Conservation (phyloP, 2,888 invertebrate genomes). For the Agrochola lychnidis region DNA sequence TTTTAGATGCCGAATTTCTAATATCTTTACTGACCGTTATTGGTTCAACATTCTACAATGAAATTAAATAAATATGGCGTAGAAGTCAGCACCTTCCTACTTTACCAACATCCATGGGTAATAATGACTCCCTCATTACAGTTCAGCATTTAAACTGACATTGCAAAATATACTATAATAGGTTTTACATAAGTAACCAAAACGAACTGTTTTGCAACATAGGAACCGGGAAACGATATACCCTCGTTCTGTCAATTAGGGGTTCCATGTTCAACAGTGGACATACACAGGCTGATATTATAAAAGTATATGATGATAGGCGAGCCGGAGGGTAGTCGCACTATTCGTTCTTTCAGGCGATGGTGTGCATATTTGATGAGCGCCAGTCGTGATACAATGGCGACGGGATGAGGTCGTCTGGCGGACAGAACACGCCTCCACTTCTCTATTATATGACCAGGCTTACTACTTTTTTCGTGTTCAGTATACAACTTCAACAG, state of each 20-base stretch:
- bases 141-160: neutral
- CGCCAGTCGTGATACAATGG: conserved; percentile 85
- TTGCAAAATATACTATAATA: neutral
- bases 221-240: neutral
- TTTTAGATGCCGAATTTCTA: conserved; percentile 14
- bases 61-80: neutral
- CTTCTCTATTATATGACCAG: conserved; percentile 70
- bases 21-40: neutral
- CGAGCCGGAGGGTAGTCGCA: conserved; percentile 58
- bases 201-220: neutral
- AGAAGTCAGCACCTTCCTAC: neutral
- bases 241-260: conserved; percentile 26
- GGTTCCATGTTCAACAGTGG: conserved; percentile 15
- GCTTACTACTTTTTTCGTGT: conserved; percentile 51
- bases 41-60: neutral
- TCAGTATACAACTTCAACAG: conserved; percentile 55
- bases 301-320: conserved; percentile 44
- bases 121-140: neutral
- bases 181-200: too few species aligned
- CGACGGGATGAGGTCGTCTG: conserved; percentile 88
- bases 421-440: conserved; percentile 78
- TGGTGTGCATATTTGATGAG: conserved; percentile 89
- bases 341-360: conserved; percentile 84
- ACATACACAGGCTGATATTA: conserved; percentile 30
- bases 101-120: neutral